Evolutionary conservation across 2,113 vertebrate genomes (phyloP).

Genomic region (Prolemur simus): DNA sequence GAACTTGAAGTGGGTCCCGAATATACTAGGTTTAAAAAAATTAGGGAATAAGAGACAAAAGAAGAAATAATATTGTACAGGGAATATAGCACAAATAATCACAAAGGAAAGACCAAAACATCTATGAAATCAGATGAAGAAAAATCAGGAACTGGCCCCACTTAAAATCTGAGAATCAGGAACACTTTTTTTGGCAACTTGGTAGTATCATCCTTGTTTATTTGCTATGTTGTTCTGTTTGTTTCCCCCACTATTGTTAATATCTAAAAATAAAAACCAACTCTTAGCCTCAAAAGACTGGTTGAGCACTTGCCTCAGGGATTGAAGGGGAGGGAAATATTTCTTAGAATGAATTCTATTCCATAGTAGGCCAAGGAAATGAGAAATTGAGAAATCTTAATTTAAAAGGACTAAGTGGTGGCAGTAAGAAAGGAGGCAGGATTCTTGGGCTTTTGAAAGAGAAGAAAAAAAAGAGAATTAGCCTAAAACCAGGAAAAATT

Average conservation of each 20-base stretch:
- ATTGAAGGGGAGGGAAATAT: background rate
- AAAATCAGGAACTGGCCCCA: background rate
- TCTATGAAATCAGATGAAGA: background rate
- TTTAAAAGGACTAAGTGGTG: background rate
- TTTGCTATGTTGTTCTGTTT: slow-evolving; percentile 24
- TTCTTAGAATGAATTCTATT: slow-evolving; percentile 26
- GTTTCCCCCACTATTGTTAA: background rate
- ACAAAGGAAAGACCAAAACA: background rate
- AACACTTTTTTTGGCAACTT: slow-evolving; percentile 24
- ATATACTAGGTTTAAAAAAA: background rate
- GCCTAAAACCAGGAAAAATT: background rate
- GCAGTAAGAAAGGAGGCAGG: background rate
- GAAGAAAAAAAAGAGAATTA: background rate
- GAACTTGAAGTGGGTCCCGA: background rate
- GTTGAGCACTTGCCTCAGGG: background rate
- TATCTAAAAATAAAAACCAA: background rate
- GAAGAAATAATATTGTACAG: background rate
- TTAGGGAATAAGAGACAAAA: background rate
- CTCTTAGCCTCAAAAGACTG: background rate
- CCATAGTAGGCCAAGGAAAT: background rate
- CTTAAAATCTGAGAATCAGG: slow-evolving; percentile 25
- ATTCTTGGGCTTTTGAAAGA: background rate
- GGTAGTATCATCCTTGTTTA: background rate
- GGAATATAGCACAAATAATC: slow-evolving; percentile 14
- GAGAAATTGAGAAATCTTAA: slow-evolving; percentile 39